These are phyloP conservation scores for Montipora efflorescens DNA, from an alignment of 64 coral and sea anemone species.

Conservation along the genomic window DNA sequence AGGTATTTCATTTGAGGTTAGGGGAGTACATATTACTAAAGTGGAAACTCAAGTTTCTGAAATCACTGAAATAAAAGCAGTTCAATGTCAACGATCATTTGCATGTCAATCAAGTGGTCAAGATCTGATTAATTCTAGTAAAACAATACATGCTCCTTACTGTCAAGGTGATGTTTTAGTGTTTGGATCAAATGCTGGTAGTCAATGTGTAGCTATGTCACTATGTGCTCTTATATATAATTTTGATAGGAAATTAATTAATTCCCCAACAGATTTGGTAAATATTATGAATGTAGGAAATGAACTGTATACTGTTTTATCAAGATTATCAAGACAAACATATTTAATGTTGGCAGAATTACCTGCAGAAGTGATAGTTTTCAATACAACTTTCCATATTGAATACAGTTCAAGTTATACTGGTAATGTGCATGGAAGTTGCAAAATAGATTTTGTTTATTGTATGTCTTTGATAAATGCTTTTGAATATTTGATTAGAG, in stretches of 20 bases:
- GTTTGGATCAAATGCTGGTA: not conserved
- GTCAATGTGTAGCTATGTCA: no score
- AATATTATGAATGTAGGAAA: not conserved
- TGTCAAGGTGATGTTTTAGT: conserved; percentile 52
- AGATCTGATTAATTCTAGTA: not conserved
- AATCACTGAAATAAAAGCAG: no score
- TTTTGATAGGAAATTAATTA: conserved; percentile 16
- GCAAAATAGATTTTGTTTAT: no score
- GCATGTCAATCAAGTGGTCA: no score
- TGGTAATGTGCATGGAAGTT: no score
- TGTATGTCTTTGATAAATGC: conserved; percentile 2
- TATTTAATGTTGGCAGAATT: conserved; percentile 44
- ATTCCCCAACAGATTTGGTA: conserved; percentile 35
- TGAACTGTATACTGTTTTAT: no score
- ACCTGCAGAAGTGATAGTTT: conserved; percentile 12
- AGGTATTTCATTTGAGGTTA: no score
- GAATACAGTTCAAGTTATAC: conserved; percentile 38
- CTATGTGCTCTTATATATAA: no score
- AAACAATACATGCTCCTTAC: conserved; percentile 1
- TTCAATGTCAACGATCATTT: no score
- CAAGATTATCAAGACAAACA: no score
- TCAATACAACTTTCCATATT: conserved; percentile 37
- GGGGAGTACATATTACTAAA: no score
- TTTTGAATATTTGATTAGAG: conserved; percentile 58
- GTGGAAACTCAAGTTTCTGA: no score